phyloP scores from a whole-genome alignment of 2,113 vertebrate species.

The Coryphaenoides rupestris region DNA sequence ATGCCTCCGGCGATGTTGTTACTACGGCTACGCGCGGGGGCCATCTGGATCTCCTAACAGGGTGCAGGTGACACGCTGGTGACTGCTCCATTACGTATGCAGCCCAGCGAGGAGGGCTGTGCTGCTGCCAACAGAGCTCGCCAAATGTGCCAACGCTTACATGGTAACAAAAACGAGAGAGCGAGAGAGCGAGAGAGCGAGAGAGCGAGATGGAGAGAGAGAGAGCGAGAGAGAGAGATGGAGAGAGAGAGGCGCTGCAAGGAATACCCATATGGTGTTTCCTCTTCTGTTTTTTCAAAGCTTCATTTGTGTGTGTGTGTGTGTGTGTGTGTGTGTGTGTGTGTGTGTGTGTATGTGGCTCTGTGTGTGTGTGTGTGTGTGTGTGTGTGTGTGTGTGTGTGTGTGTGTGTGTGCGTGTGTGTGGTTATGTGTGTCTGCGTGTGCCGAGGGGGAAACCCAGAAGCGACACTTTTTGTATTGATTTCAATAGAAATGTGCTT shows the following conservation, averaged over 20 bases:
- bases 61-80: no score
- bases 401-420: conserved; percentile 18
- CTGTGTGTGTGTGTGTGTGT: conserved; percentile 16
- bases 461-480: conserved; percentile 56
- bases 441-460: conserved; percentile 43
- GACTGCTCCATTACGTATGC: no score
- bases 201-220: not conserved
- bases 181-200: not conserved
- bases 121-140: conserved; percentile 9
- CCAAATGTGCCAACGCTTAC: conserved; percentile 11
- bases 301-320: conserved; percentile 3
- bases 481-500: conserved; percentile 65
- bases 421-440: conserved; percentile 36
- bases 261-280: conserved; percentile 27
- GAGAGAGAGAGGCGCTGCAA: not conserved
- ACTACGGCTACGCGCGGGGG: no score
- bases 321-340: conserved; percentile 17
- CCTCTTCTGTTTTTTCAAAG: conserved; percentile 18
- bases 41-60: no score
- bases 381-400: not conserved
- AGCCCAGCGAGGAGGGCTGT: conserved; percentile 7
- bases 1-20: no score
- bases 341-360: not conserved
- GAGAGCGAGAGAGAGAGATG: not conserved
- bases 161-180: conserved; percentile 32